Conservation (phyloP, 2,888 invertebrate genomes). For the Oasisia sp. region DNA sequence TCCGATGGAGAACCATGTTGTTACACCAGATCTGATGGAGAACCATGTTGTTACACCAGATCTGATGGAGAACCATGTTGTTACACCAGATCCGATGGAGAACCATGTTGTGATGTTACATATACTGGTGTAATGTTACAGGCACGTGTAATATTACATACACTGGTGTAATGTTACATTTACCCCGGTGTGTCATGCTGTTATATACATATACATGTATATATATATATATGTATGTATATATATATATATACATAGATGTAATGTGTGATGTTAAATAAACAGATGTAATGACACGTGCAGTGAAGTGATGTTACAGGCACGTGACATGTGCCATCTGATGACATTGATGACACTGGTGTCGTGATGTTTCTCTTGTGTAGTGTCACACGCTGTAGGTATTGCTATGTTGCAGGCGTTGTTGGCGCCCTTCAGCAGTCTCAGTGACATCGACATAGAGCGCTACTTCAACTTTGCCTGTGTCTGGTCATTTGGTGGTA, state of each 20-base stretch:
- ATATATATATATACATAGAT: too few species aligned
- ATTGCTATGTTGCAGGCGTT: constrained; percentile 43
- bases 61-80: too few species aligned
- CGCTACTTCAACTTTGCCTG: constrained; percentile 62
- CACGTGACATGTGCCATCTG: neutral
- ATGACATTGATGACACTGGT: neutral
- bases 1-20: too few species aligned
- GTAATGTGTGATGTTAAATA: too few species aligned
- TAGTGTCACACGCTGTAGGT: neutral
- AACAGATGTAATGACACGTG: neutral
- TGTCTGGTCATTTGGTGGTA: constrained; percentile 64
- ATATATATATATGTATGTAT: too few species aligned
- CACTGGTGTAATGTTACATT: neutral
- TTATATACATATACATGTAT: too few species aligned
- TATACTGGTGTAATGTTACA: neutral
- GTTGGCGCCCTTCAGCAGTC: constrained; percentile 36
- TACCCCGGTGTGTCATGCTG: too few species aligned
- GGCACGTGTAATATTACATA: neutral
- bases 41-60: too few species aligned
- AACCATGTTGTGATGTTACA: too few species aligned
- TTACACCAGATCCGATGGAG: too few species aligned
- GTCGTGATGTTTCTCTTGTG: neutral
- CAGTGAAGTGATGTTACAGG: neutral
- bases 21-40: too few species aligned
- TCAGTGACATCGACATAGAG: constrained; percentile 59